A percentile compares a stretch with the other conserved stretches of the same genome.
These are phyloP conservation scores for Australoheros facetus DNA, from an alignment of 2,797 vertebrate genomes.

Conservation along the genomic window DNA sequence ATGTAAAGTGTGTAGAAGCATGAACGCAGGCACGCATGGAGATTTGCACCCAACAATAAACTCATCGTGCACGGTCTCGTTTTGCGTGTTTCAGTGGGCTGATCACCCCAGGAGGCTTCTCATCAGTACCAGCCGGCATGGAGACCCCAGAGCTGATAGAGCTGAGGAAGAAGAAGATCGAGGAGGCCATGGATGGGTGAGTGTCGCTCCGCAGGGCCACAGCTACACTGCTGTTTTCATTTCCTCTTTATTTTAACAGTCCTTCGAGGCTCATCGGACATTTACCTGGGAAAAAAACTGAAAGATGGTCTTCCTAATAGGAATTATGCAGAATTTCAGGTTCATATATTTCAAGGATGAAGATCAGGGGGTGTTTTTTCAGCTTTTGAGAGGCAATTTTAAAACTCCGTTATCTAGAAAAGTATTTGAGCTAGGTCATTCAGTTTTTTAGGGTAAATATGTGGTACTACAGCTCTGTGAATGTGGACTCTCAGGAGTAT, in stretches of 20 bases:
- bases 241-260: not conserved
- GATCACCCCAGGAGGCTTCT: conserved; percentile 93
- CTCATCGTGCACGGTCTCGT: not conserved
- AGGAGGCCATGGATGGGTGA: conserved; percentile 94
- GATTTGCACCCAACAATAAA: not conserved
- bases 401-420: no score
- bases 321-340: not conserved
- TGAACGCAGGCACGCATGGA: not conserved
- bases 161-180: conserved; percentile 95
- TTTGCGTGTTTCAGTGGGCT: conserved; percentile 80
- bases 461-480: fast-evolving
- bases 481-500: no score
- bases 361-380: not conserved
- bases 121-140: conserved; percentile 92
- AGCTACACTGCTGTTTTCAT: not conserved
- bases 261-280: not conserved
- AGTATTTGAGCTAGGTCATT: not conserved
- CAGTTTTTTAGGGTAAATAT: not conserved
- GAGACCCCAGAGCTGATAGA: conserved; percentile 95
- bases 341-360: not conserved
- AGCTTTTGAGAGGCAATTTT: not conserved
- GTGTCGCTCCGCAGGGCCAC: not conserved
- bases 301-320: not conserved
- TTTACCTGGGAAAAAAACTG: no score
- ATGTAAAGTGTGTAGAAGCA: not conserved